Evolutionary conservation across 2,113 vertebrate species (phyloP), one percentile per base, ranked within the genome.

Genomic region (Mormyrus iriodes): DNA sequence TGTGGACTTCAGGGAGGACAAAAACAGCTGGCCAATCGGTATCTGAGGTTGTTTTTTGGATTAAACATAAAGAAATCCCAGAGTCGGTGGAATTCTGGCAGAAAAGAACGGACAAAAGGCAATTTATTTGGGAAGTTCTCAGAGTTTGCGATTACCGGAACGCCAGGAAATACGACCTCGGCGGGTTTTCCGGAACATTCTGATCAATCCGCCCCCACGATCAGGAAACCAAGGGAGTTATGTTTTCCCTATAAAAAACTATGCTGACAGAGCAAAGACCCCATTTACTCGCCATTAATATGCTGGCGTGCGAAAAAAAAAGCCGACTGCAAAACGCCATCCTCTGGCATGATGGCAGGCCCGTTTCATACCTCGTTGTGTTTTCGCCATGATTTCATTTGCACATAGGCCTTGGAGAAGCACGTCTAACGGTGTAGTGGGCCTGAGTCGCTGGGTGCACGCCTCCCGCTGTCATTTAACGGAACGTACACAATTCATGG

Each of bases 401-500:
- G 27, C 24, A 48, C 73, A 35, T 48, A 79, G 51, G 52, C 79
- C 79, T 84, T 89, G 35, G 58, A 84, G n/a, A 79, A 85, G 31
- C 76, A 48, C 19, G 31, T 84, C 19, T 51, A 9, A 3, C 31
- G 15, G 79, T 42, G 12, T 39, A n/a, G 51, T 12, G 55, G 42
- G 7, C n/a, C n/a, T n/a, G n/a, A n/a, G n/a, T n/a, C n/a, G n/a
- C n/a, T n/a, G n/a, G n/a, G n/a, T n/a, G 5, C 10, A 6, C 7
- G 15, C 21, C 39, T 58, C 2, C 73, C n/a, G 3, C 52, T 85
- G 52, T 49, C 53, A 53, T 85, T 89, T 89, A 85, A 84, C 19
- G 79, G 46, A 89, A 89, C n/a, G 21, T 87, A 89, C 7, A 79
- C 88, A 4, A 61, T 89, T 89, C 88, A 85, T n/a, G 52, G 73